Evolutionary conservation across 2,797 vertebrate species (phyloP).

Genomic region (Sebastes elongatus): DNA sequence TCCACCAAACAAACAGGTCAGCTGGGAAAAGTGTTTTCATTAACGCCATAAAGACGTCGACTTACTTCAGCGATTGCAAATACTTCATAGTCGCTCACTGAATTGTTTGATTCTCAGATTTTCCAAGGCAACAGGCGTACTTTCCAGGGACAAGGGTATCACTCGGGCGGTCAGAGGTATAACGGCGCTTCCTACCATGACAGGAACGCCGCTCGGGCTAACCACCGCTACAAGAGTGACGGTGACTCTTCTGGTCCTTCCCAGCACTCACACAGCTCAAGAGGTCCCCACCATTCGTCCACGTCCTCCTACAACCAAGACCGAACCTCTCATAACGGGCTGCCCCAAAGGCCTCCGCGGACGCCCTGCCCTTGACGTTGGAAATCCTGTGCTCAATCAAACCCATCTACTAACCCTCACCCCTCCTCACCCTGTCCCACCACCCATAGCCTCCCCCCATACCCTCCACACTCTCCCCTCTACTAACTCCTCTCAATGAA

Average conservation of each 20-base stretch:
- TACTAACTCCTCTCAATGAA: constrained; percentile 78
- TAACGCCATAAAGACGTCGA: not conserved
- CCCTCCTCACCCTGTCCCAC: constrained; percentile 5
- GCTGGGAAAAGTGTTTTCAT: not conserved
- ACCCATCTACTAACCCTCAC: constrained; percentile 49
- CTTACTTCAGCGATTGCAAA: not conserved
- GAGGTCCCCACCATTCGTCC: constrained; percentile 59
- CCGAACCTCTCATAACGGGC: constrained; percentile 80
- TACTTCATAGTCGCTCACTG: not conserved
- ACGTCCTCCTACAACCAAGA: constrained; percentile 69
- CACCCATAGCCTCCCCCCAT: not conserved
- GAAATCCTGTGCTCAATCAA: constrained; percentile 31
- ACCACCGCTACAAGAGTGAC: constrained; percentile 75
- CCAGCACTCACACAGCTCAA: constrained; percentile 62
- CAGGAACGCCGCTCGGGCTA: constrained; percentile 75
- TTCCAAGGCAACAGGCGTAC: constrained; percentile 86
- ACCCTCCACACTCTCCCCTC: not conserved
- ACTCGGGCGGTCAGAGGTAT: constrained; percentile 82
- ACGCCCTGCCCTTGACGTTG: constrained; percentile 81
- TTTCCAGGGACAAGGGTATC: constrained; percentile 82
- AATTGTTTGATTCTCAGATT: constrained; percentile 71
- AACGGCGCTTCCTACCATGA: constrained; percentile 79
- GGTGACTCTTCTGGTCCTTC: constrained; percentile 44
- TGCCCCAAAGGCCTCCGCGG: constrained; percentile 89
- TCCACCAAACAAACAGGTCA: constrained; percentile 86